Conservation (phyloP, 1,140 invertebrate genomes). For the Camponotus vicinus region DNA sequence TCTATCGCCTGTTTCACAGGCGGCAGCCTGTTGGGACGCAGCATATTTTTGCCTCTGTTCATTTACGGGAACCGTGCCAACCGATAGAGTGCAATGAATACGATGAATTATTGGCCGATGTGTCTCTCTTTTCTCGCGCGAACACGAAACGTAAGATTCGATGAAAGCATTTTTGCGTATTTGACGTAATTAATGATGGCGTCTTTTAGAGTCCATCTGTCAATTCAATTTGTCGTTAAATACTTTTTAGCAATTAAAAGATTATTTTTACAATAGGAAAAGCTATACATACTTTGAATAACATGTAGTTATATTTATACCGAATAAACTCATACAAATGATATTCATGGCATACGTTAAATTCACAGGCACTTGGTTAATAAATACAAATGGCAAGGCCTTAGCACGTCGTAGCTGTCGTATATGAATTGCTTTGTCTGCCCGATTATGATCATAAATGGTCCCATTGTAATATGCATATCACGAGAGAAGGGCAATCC, state of each 20-base stretch:
- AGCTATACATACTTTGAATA: neutral
- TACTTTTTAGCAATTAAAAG: constrained; percentile 12
- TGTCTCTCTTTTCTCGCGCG: constrained; percentile 15
- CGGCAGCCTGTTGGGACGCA: neutral
- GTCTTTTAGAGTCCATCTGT: neutral
- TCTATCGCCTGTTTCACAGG: constrained; percentile 46
- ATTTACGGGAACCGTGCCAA: constrained; percentile 52
- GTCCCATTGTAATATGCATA: constrained; percentile 40
- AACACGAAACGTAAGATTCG: constrained; percentile 52
- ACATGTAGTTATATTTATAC: no score
- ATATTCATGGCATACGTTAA: neutral
- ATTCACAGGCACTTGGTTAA: neutral
- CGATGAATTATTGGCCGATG: constrained; percentile 49
- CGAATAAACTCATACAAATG: neutral
- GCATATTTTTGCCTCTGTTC: constrained; percentile 50
- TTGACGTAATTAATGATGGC: neutral
- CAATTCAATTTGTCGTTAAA: constrained; percentile 27
- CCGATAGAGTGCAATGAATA: constrained; percentile 51
- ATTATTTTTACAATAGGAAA: neutral
- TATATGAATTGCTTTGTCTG: constrained; percentile 8
- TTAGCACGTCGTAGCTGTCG: neutral
- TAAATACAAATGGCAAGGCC: constrained; percentile 20
- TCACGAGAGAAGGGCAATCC: constrained; percentile 19
- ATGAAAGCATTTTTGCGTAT: neutral
- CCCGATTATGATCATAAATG: constrained; percentile 51